Percentiles rank a stretch among this genome's conserved stretches.
Conservation (phyloP, 30 jellyfish, hydroid and myxozoan genomes). For the Phacellophora camtschatica region DNA sequence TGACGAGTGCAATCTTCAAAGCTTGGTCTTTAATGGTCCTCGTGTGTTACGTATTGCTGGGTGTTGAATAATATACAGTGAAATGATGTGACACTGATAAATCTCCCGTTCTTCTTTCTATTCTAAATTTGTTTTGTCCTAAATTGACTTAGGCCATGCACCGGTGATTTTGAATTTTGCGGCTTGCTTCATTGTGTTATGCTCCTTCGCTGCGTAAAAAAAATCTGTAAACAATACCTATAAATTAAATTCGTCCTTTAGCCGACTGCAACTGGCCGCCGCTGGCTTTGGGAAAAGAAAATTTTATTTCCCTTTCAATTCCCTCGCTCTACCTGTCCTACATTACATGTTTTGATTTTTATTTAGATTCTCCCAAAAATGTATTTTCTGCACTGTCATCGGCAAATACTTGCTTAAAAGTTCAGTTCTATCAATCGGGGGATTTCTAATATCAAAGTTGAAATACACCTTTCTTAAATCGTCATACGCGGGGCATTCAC, state of each 20-base stretch:
- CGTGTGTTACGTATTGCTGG: too few relatives aligned
- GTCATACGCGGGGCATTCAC: background rate
- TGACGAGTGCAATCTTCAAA: background rate
- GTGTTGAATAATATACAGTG: too few relatives aligned
- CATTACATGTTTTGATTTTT: too few relatives aligned
- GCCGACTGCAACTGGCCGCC: too few relatives aligned
- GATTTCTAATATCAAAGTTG: background rate
- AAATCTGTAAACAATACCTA: too few relatives aligned
- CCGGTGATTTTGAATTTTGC: conserved; percentile 67
- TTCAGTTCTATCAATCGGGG: background rate
- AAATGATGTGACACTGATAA: too few relatives aligned
- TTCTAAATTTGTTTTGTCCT: conserved; percentile 5
- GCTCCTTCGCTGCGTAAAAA: conserved; percentile 53
- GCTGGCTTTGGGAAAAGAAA: too few relatives aligned
- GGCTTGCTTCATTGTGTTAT: conserved; percentile 38
- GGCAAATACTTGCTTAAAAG: background rate
- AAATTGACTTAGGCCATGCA: conserved; percentile 39
- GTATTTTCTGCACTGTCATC: background rate
- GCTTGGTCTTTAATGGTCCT: background rate
- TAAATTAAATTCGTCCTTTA: too few relatives aligned
- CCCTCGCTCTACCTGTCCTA: too few relatives aligned
- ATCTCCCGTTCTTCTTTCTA: too few relatives aligned
- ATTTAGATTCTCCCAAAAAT: too few relatives aligned
- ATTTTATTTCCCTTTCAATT: too few relatives aligned
- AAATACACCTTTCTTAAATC: background rate